These are phyloP conservation scores for Rhyzopertha dominica DNA, from an alignment of 1,140 invertebrate species.

Conservation along the genomic window DNA sequence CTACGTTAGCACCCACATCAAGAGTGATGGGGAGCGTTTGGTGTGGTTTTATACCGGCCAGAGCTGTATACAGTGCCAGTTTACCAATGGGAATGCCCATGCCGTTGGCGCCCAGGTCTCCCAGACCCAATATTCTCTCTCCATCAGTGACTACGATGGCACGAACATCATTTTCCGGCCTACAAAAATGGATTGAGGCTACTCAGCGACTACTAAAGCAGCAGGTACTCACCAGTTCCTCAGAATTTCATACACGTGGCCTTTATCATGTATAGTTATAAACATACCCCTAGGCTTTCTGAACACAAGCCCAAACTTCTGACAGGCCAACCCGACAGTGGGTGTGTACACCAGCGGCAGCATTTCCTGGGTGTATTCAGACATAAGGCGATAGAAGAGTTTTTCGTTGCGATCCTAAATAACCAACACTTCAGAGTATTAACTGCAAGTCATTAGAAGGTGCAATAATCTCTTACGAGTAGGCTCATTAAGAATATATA, in stretches of 20 bases:
- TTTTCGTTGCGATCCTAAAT: constrained; percentile 89
- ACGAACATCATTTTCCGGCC: constrained; percentile 88
- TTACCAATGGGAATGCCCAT: constrained; percentile 97
- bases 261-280: constrained; percentile 94
- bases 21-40: constrained; percentile 88
- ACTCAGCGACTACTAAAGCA: background rate
- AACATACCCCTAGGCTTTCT: constrained; percentile 91
- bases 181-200: no score
- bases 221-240: constrained; percentile 72
- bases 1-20: constrained; percentile 90
- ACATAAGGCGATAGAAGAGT: constrained; percentile 89
- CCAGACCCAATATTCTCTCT: constrained; percentile 88
- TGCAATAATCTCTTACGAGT: constrained; percentile 59
- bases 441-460: no score
- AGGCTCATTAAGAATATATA: constrained; percentile 85
- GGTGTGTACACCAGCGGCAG: constrained; percentile 99
- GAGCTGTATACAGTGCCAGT: constrained; percentile 84
- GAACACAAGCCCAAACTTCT: constrained; percentile 94
- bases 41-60: constrained; percentile 90
- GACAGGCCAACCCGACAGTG: constrained; percentile 94
- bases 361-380: constrained; percentile 89
- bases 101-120: constrained; percentile 90
- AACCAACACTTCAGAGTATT: no score
- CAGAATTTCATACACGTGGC: constrained; percentile 84
- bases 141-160: constrained; percentile 95